Evolutionary conservation across 1,140 invertebrate genomes (phyloP).

Genomic region (Papilio helenus): DNA sequence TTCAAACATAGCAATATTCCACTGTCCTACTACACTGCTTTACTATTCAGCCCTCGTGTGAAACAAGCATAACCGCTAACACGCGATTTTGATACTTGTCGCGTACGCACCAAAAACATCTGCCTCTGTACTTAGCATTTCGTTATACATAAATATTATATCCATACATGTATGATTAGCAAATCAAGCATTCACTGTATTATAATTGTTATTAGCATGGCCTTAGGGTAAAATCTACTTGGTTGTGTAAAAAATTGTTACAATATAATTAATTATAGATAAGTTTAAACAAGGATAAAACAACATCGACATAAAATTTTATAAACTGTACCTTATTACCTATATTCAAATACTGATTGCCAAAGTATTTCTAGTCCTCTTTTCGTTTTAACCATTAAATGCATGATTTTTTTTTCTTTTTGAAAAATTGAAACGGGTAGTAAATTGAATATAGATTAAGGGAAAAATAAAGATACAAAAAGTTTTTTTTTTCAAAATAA

Average conservation of each 20-base stretch:
- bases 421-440: too few relatives aligned
- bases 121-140: constrained; percentile 19
- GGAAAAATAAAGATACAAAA: too few relatives aligned
- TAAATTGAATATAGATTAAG: too few relatives aligned
- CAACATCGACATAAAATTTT: background rate
- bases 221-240: background rate
- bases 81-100: constrained; percentile 29
- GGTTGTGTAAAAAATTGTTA: background rate
- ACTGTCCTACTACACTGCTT: too few relatives aligned
- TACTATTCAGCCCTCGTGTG: background rate
- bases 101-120: constrained; percentile 36
- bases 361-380: too few relatives aligned
- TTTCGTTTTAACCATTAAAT: too few relatives aligned
- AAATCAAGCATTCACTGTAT: constrained; percentile 15
- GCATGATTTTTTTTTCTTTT: too few relatives aligned
- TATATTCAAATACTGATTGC: too few relatives aligned
- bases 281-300: background rate
- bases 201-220: constrained; percentile 27
- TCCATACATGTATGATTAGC: constrained; percentile 6
- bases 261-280: background rate
- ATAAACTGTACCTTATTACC: too few relatives aligned
- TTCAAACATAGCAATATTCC: too few relatives aligned
- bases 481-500: too few relatives aligned
- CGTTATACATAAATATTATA: constrained; percentile 21
- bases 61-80: background rate